Evolutionary conservation across 2,797 vertebrate species (phyloP), one percentile per base, ranked within the genome.

Genomic region (Okamejei kenojei): DNA sequence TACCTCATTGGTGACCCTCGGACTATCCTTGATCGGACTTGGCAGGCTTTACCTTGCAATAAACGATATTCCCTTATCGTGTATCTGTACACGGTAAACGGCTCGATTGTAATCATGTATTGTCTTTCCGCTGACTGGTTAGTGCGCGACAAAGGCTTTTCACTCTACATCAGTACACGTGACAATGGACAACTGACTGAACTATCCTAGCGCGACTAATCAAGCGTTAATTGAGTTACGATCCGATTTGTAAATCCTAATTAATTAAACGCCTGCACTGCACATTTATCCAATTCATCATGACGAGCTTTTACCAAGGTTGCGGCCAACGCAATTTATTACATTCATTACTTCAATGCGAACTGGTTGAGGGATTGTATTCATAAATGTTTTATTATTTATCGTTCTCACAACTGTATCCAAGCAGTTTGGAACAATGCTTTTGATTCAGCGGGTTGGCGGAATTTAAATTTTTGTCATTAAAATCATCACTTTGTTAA

Each of bases 401-500:
- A 88, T 88, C 21, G 61, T 88, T 88, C 68, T 65, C 32, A 63
- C 15, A 35, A 88, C 29, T 19, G 84, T 68, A 17, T 68, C 84
- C 61, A 68, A 65, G n/a, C 84, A 63, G 35, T 68, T 68, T n/a
- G n/a, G 61, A 35, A 7, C n/a, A 88, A 35, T 88, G 5, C 10
- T 68, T 88, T 17, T 68, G 84, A 88, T 65, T 68, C 61, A 68
- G 45, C 68, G 61, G 32, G n/a, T 15, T 65, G 63, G 61, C 35
- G 35, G 61, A 68, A 68, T 88, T 88, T 68, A n/a, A 63, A 88
- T 65, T 88, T 68, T 82, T 88, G 65, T 68, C 84, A 68, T 88
- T 88, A 35, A 65, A 68, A 88, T 88, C 63, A 68, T 88, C 68
- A 88, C 78, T 54, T 54, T 68, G 84, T 88, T 68, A 88, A 88